Evolutionary conservation across 2,888 invertebrate species (phyloP).

Genomic region (Polymixis lichenea): DNA sequence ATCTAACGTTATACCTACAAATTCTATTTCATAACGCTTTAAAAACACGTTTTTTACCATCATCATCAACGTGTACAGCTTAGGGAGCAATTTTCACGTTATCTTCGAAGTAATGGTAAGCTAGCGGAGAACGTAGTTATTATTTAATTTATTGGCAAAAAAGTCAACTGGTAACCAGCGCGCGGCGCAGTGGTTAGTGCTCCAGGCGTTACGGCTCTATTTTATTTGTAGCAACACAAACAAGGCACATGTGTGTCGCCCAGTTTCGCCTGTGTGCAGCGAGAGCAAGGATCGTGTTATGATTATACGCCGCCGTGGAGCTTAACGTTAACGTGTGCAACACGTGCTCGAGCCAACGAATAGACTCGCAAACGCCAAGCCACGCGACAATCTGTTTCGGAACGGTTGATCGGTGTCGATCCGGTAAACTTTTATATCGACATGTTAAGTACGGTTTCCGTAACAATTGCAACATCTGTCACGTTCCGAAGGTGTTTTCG

Average conservation of each 20-base stretch:
- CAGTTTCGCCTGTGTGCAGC: slow-evolving; percentile 15
- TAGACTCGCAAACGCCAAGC: slow-evolving; percentile 55
- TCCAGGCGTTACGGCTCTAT: slow-evolving; percentile 38
- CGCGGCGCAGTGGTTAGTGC: slow-evolving; percentile 17
- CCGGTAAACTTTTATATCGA: slow-evolving; percentile 65
- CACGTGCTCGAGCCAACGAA: slow-evolving; percentile 58
- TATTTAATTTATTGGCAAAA: slow-evolving; percentile 22
- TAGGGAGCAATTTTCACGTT: slow-evolving; percentile 4
- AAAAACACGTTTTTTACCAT: neutral
- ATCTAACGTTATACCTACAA: neutral
- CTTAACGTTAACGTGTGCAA: slow-evolving; percentile 59
- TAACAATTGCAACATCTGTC: slow-evolving; percentile 62
- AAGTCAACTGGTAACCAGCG: neutral
- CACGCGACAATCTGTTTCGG: slow-evolving; percentile 60
- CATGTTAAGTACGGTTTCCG: slow-evolving; percentile 67
- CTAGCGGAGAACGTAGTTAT: neutral
- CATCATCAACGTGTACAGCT: neutral
- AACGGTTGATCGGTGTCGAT: slow-evolving; percentile 62
- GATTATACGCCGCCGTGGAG: slow-evolving; percentile 49
- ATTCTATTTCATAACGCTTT: neutral
- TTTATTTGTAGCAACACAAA: slow-evolving; percentile 44
- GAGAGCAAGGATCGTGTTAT: slow-evolving; percentile 42
- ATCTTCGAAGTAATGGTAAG: slow-evolving; percentile 18
- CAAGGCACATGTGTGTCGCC: slow-evolving; percentile 16
- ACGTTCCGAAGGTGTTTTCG: slow-evolving; percentile 54